Base-by-base conservation (phyloP, 2,888 invertebrate species). In the Ceramica pisi region DNA sequence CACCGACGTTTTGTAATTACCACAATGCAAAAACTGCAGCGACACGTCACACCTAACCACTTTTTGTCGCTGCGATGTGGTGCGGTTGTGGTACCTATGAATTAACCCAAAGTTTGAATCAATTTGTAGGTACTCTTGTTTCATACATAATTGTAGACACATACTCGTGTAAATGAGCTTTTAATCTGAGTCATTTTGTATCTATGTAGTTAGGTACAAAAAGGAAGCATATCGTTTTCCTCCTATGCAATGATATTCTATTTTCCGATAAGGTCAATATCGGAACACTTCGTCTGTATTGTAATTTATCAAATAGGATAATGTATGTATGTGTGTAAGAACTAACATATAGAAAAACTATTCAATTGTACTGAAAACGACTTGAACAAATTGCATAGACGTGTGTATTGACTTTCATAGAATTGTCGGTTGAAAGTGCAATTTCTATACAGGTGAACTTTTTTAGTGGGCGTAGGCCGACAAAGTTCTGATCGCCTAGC, bases 171-270 rank as follows among this genome's bases (percentile, higher is more conserved):
- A 48, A 50, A 75, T 56, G 48, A 56, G 23, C 55, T 31, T 23
- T 56, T 6, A 66, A 57, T 19, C 14, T 19, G 23, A 55, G n/a
- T 48, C 4, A 71, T 48, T 23, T 53, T 23, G 46, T 78, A 57
- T 71, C 48, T 50, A 38, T 51, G 23, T 31, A 62, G 53, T 21
- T 41, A 67, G 26, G 23, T 50, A 76, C 23, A 26, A 62, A 46
- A 65, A 48, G 62, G 48, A 66, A 63, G 44, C 59, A 67, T 77
- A 74, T 79, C 61, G 50, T 63, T 73, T 59, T 79, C 62, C 53
- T 67, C 21, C 6, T 51, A 46, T 31, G 44, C 60, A 35, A 19
- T 56, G 72, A 51, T 56, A 71, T 57, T 72, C 10, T 7, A 66
- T 38, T 50, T 21, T 53, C 21, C 23, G 38, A 65, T 65, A 50